Conservation (phyloP, 2,797 vertebrate genomes). For the Microctenopoma stevenorrisi region DNA sequence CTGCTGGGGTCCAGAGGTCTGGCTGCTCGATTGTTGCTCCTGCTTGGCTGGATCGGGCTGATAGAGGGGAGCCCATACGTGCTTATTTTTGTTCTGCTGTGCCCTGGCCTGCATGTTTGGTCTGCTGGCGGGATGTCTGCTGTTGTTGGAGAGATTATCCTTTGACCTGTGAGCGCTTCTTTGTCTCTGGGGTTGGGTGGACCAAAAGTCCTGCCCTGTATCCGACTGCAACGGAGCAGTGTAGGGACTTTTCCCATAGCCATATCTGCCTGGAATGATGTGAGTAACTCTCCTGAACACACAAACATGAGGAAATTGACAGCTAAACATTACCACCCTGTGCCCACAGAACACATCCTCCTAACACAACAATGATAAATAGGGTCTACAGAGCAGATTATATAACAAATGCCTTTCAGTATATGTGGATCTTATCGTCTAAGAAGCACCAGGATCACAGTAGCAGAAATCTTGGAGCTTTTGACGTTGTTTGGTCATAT, state of each 20-base stretch:
- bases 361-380: neutral
- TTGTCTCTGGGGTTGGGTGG: slow-evolving; percentile 75
- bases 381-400: neutral
- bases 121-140: slow-evolving; percentile 54
- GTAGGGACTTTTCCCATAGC: slow-evolving; percentile 90
- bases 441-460: slow-evolving; percentile 32
- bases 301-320: slow-evolving; percentile 25
- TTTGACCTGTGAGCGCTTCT: slow-evolving; percentile 55
- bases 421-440: slow-evolving; percentile 26
- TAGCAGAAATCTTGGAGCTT: slow-evolving; percentile 41
- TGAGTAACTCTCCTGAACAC: slow-evolving; percentile 78
- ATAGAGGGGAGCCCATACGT: slow-evolving; percentile 82
- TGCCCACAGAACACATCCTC: neutral
- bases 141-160: slow-evolving; percentile 43
- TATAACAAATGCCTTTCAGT: neutral
- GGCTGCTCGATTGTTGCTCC: slow-evolving; percentile 67
- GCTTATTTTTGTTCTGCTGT: slow-evolving; percentile 65
- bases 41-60: slow-evolving; percentile 74
- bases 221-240: slow-evolving; percentile 87
- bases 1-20: slow-evolving; percentile 46
- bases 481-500: slow-evolving; percentile 58
- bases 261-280: slow-evolving; percentile 90
- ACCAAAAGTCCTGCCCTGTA: slow-evolving; percentile 67
- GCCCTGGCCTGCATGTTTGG: slow-evolving; percentile 70
- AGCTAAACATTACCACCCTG: neutral